Conservation (phyloP, 2,113 vertebrate genomes). For the Protobothrops flavoviridis region DNA sequence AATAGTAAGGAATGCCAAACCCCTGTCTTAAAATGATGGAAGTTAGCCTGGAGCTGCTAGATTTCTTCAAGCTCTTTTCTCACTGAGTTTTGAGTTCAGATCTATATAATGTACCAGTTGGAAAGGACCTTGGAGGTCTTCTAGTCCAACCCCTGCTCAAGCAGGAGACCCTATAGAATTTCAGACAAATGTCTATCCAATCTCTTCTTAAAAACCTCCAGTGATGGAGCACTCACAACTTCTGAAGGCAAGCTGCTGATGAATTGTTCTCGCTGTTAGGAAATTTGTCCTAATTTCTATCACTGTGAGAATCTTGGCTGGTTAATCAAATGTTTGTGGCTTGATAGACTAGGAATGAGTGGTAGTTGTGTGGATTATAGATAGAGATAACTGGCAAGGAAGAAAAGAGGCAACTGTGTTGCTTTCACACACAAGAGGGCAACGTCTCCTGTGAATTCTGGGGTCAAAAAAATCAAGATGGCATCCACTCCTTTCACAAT, state of each 20-base stretch:
- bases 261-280: too few relatives aligned
- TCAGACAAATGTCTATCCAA: too few relatives aligned
- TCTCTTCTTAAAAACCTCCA: too few relatives aligned
- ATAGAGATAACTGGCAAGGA: background rate
- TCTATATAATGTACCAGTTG: background rate
- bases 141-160: background rate
- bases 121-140: background rate
- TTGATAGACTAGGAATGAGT: background rate
- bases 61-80: background rate
- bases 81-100: background rate
- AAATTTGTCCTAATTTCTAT: too few relatives aligned
- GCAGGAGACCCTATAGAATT: too few relatives aligned
- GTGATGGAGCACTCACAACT: too few relatives aligned
- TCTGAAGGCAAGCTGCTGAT: too few relatives aligned
- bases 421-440: background rate
- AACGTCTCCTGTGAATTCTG: background rate
- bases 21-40: background rate
- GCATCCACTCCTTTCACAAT: background rate
- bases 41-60: background rate
- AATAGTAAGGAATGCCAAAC: background rate
- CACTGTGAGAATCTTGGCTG: background rate
- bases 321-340: background rate
- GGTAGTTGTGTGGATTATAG: background rate
- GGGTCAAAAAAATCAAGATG: background rate
- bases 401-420: background rate